Evolutionary conservation across 2,888 invertebrate species (phyloP).

Genomic region (Eumerus sabulonum): DNA sequence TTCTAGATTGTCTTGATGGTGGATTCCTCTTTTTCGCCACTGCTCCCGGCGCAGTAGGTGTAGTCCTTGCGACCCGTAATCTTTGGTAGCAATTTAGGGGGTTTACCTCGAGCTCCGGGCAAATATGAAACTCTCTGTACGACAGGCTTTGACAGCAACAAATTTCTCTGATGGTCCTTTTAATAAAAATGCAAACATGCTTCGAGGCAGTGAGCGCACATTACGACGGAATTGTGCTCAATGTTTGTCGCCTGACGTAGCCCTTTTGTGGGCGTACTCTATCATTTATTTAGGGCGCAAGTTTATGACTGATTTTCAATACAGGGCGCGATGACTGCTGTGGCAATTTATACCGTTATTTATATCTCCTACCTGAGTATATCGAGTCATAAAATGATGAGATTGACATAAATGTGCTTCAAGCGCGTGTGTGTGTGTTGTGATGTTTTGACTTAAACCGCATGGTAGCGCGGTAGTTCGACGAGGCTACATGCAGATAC

Average conservation of each 20-base stretch:
- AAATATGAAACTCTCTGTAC: slow-evolving; percentile 17
- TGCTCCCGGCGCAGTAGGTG: slow-evolving; percentile 17
- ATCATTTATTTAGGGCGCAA: slow-evolving; percentile 49
- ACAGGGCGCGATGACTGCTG: slow-evolving; percentile 21
- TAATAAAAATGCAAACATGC: slow-evolving; percentile 65
- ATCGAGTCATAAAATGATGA: slow-evolving; percentile 61
- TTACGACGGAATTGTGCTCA: background rate
- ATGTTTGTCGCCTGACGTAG: background rate
- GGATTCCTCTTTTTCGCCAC: slow-evolving; percentile 23
- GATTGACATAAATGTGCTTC: slow-evolving; percentile 58
- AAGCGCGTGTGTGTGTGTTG: slow-evolving; percentile 33
- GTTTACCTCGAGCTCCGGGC: slow-evolving; percentile 44
- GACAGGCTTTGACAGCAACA: slow-evolving; percentile 25
- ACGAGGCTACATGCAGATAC: slow-evolving; percentile 23
- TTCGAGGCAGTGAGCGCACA: background rate
- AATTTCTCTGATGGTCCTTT: slow-evolving; percentile 48
- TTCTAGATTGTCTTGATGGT: slow-evolving; percentile 61
- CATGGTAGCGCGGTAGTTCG: too few relatives aligned
- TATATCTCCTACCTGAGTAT: slow-evolving; percentile 1
- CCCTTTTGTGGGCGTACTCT: slow-evolving; percentile 42
- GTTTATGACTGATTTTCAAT: slow-evolving; percentile 66
- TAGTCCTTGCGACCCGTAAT: background rate
- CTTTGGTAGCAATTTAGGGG: slow-evolving; percentile 14
- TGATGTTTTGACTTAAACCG: slow-evolving; percentile 43
- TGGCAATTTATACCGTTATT: slow-evolving; percentile 11